Percentiles rank a stretch among this genome's conserved stretches.
Evolutionary conservation across 2,797 vertebrate species (phyloP).

Genomic region (Oreonectes daqikongensis): DNA sequence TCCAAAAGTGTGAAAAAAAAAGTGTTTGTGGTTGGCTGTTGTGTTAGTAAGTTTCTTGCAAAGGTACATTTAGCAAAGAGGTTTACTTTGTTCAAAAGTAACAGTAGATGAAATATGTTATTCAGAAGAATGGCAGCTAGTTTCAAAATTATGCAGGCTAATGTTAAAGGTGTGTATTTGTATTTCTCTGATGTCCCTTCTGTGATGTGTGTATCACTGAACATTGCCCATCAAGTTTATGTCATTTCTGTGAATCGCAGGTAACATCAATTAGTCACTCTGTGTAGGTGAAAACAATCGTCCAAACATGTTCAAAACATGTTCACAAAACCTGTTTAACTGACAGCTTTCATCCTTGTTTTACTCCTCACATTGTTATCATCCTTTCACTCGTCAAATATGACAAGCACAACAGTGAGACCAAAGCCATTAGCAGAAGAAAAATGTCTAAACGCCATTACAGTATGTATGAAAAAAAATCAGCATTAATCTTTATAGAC

Average conservation of each 20-base stretch:
- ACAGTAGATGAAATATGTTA: too few species aligned
- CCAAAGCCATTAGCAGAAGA: background rate
- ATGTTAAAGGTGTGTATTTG: background rate
- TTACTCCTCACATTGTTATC: background rate
- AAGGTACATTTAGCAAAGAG: too few species aligned
- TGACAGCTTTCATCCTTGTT: background rate
- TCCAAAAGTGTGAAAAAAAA: too few species aligned
- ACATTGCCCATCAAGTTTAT: slow-evolving; percentile 58
- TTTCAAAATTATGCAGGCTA: background rate
- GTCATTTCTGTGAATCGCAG: slow-evolving; percentile 51
- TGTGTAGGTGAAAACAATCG: slow-evolving; percentile 32
- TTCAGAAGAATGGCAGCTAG: background rate
- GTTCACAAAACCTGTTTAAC: background rate
- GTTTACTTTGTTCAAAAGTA: too few species aligned
- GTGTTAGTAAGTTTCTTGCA: too few species aligned
- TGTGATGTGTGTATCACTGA: slow-evolving; percentile 55
- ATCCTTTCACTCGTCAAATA: background rate
- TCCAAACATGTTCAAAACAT: background rate
- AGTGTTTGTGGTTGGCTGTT: too few species aligned
- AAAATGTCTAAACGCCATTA: background rate
- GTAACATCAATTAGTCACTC: slow-evolving; percentile 66
- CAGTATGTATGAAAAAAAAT: background rate
- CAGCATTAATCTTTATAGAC: slow-evolving; percentile 27
- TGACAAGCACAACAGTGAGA: background rate
- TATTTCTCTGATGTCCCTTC: slow-evolving; percentile 36